These are phyloP conservation scores for Idaea aversata DNA, from an alignment of 2,888 invertebrate species.

Conservation along the genomic window DNA sequence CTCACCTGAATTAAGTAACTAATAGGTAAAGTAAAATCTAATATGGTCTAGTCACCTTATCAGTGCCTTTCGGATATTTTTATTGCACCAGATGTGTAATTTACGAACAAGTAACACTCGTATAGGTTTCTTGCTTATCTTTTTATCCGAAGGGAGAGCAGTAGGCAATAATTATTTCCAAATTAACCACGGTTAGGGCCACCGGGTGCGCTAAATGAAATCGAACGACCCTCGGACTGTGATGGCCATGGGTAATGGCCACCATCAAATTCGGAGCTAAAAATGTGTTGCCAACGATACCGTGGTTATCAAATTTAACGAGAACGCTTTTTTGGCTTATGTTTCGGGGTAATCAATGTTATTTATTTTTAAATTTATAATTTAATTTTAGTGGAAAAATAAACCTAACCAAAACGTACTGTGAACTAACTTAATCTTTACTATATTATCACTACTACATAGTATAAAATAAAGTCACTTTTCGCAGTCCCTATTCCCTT, in stretches of 20 bases:
- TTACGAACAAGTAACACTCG: conserved; percentile 14
- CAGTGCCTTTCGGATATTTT: too few relatives aligned
- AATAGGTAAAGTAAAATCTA: too few relatives aligned
- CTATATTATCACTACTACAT: too few relatives aligned
- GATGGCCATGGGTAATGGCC: conserved; percentile 61
- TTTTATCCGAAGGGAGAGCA: conserved; percentile 50
- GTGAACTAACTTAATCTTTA: not conserved
- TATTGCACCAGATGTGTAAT: not conserved
- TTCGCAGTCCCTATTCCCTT: too few relatives aligned
- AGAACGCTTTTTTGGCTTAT: conserved; percentile 19
- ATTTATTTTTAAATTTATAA: not conserved
- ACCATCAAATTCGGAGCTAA: conserved; percentile 67
- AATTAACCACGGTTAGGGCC: conserved; percentile 66
- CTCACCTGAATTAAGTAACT: too few relatives aligned
- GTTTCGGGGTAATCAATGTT: not conserved
- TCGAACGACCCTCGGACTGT: conserved; percentile 62
- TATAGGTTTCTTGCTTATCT: conserved; percentile 29
- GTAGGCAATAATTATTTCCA: conserved; percentile 71
- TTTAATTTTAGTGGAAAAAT: not conserved
- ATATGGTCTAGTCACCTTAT: too few relatives aligned
- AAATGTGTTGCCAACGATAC: conserved; percentile 70
- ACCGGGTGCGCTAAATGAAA: conserved; percentile 73
- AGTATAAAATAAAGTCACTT: too few relatives aligned
- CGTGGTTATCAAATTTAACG: conserved; percentile 36
- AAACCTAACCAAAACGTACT: not conserved